Evolutionary conservation across 1,140 invertebrate genomes (phyloP), one percentile per base, ranked within the genome.

Genomic region (Odontomachus brunneus): DNA sequence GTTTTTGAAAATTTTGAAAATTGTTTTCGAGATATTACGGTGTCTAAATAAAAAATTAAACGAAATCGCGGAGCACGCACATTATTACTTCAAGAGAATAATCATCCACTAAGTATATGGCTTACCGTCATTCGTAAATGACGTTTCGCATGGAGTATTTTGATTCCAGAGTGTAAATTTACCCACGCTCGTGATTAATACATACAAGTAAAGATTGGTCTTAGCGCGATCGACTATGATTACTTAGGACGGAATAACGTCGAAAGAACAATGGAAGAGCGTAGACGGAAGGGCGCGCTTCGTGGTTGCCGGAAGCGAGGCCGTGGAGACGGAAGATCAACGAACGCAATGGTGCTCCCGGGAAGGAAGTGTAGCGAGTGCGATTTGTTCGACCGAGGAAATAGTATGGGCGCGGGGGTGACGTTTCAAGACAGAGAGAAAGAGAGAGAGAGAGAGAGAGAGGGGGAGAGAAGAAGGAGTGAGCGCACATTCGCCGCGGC

Each of bases 371-470:
- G 49, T 38, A 65, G 82, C 53, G 44, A 57, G 53, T 33, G 29
- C 51, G 51, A 75, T 78, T 85, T 65, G 62, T 84, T 75, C 63
- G 65, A 53, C 49, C 33, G 66, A 55, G 51, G 49, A 29, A 49
- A 69, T 49, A 60, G 33, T 63, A 48, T 26, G 15, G 48, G 4
- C 9, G 15, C 14, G 14, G 24, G 15, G 63, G 19, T 59, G 75
- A 74, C 57, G 51, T 53, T 69, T 75, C 55, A 44, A 78, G 72
- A 85, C 24, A 72, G 38, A 74, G 55, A 84, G n/a, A 66, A 62
- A 49, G 59, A 51, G 33, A 57, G 60, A 60, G 24, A 44, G n/a
- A n/a, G n/a, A 78, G 72, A 85, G 24, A 72, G 38, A 74, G 55
- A 84, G n/a, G 59, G 69, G 29, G 59, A 51, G 33, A 57, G 60